A percentile compares a stretch with the other conserved stretches of the same genome.
Conservation (phyloP, 2,888 invertebrate species). For the Drosophila gaucha region DNA sequence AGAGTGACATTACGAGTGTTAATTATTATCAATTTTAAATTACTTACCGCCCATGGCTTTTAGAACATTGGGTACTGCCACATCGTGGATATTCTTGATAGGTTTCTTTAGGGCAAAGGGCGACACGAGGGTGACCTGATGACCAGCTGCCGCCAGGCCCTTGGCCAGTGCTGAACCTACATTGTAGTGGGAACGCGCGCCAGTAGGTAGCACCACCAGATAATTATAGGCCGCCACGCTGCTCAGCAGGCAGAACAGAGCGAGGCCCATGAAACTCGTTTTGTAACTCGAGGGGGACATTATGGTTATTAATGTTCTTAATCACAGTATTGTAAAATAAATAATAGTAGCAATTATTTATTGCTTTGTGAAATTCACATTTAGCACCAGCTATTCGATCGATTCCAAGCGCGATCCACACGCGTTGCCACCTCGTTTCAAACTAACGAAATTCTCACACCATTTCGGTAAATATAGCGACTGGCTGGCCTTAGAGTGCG, state of each 20-base stretch:
- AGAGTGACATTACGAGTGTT: neutral
- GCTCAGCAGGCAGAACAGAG: slow-evolving; percentile 52
- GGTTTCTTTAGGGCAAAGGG: slow-evolving; percentile 77
- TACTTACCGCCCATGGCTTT: slow-evolving; percentile 57
- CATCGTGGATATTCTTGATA: slow-evolving; percentile 76
- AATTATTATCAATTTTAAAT: neutral
- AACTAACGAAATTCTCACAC: slow-evolving; percentile 32
- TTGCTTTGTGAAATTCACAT: slow-evolving; percentile 3
- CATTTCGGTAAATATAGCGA: slow-evolving; percentile 10
- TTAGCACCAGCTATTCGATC: neutral
- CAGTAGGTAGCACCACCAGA: slow-evolving; percentile 67
- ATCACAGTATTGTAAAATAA: neutral
- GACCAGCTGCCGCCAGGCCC: slow-evolving; percentile 82
- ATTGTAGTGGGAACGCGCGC: slow-evolving; percentile 77
- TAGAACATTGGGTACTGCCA: slow-evolving; percentile 37
- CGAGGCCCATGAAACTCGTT: slow-evolving; percentile 47
- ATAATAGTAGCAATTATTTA: neutral
- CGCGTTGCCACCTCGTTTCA: slow-evolving; percentile 8
- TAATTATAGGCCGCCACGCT: slow-evolving; percentile 66
- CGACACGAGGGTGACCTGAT: slow-evolving; percentile 83
- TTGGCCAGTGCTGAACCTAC: slow-evolving; percentile 81
- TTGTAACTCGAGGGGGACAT: slow-evolving; percentile 38
- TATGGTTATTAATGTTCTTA: neutral
- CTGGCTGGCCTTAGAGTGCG: neutral
- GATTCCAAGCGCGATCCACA: neutral